phyloP scores from a whole-genome alignment of 2,113 vertebrate genomes.

The Nycticebus coucang region DNA sequence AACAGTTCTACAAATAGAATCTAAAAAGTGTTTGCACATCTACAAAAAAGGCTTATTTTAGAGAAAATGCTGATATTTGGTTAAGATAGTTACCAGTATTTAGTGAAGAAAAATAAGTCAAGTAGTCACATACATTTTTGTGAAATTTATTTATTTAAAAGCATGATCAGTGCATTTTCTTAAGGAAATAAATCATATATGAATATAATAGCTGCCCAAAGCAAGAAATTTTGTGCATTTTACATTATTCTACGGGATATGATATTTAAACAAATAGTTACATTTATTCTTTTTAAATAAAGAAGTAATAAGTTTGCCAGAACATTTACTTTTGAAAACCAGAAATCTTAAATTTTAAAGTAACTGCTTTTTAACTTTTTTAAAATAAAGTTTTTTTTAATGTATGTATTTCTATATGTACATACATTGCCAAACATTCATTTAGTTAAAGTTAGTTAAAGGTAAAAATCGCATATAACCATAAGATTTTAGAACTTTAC shows the following conservation, averaged over 20 bases:
- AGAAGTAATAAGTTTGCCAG: not conserved
- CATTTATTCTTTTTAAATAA: not conserved
- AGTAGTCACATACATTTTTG: not conserved
- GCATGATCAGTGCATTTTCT: not conserved
- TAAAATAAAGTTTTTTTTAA: not conserved
- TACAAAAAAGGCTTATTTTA: not conserved
- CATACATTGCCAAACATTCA: not conserved
- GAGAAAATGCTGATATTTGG: slow-evolving; percentile 8
- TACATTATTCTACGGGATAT: not conserved
- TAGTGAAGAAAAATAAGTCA: not conserved
- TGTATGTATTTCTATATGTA: not conserved
- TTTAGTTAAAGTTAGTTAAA: not conserved
- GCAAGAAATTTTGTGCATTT: not conserved
- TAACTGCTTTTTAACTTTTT: not conserved
- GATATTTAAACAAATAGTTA: not conserved
- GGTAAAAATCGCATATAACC: not conserved
- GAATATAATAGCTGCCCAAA: not conserved
- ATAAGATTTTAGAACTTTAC: not conserved
- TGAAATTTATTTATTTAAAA: not conserved
- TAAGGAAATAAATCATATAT: not conserved
- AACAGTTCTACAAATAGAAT: not conserved
- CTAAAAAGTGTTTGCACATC: not conserved
- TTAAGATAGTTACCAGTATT: not conserved
- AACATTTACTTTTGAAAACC: not conserved
- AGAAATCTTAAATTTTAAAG: not conserved